Evolutionary conservation across 2,888 invertebrate species (phyloP).

Genomic region (Strigamia crassipes): DNA sequence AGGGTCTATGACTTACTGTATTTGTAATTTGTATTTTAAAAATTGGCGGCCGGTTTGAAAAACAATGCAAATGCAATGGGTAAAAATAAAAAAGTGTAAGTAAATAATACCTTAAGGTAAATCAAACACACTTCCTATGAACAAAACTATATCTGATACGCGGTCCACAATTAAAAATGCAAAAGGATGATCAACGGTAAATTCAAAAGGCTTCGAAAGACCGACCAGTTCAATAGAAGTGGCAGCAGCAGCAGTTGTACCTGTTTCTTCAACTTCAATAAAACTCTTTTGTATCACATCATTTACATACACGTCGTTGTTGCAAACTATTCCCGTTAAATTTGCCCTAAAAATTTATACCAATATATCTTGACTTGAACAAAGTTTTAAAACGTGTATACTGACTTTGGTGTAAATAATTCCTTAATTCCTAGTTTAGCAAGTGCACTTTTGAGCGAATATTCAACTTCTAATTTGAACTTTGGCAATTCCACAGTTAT

Average conservation of each 20-base stretch:
- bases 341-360: not conserved
- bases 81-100: too few relatives aligned
- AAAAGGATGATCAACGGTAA: slow-evolving; percentile 15
- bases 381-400: not conserved
- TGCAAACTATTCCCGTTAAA: not conserved
- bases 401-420: slow-evolving; percentile 5
- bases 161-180: slow-evolving; percentile 15
- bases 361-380: not conserved
- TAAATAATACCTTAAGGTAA: not conserved
- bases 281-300: not conserved
- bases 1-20: too few relatives aligned
- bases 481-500: not conserved
- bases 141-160: not conserved
- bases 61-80: not conserved
- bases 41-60: too few relatives aligned
- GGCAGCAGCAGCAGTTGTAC: not conserved
- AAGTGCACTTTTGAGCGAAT: not conserved
- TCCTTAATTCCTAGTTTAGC: not conserved
- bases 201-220: slow-evolving; percentile 7
- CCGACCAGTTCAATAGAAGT: not conserved
- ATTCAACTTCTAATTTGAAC: slow-evolving; percentile 23
- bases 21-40: too few relatives aligned
- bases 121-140: slow-evolving; percentile 18
- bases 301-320: not conserved
- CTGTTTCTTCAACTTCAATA: slow-evolving; percentile 33